phyloP scores from a whole-genome alignment of 2,113 vertebrate genomes.

The Pitta sordida region DNA sequence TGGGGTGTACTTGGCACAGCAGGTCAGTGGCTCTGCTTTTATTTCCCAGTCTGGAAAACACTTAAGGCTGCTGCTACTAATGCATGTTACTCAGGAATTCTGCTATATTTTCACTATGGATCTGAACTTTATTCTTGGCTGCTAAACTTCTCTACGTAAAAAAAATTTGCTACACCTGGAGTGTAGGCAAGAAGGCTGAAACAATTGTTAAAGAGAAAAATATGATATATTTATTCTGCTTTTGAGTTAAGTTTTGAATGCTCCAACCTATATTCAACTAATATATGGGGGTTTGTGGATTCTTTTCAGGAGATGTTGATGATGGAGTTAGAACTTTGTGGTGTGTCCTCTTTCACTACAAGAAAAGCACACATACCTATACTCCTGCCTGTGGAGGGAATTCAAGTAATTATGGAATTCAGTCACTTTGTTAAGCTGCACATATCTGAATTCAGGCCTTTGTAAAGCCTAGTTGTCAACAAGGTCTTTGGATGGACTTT shows the following conservation, averaged over 20 bases:
- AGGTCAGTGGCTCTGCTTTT: neutral
- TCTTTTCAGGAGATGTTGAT: neutral
- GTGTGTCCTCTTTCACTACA: neutral
- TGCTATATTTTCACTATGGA: neutral
- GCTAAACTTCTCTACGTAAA: neutral
- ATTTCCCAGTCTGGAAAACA: neutral
- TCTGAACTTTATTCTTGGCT: neutral
- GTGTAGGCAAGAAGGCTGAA: neutral
- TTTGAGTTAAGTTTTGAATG: neutral
- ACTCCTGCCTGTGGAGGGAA: neutral
- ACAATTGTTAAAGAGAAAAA: neutral
- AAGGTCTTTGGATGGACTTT: neutral
- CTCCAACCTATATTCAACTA: neutral
- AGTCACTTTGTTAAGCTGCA: neutral
- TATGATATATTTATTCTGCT: neutral
- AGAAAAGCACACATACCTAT: neutral
- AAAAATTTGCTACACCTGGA: neutral
- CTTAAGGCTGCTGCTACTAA: neutral
- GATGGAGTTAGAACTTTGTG: neutral
- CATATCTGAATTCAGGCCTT: neutral
- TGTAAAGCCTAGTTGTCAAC: neutral
- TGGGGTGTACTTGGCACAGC: neutral
- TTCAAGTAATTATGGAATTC: neutral
- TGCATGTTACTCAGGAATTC: neutral
- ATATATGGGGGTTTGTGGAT: neutral